Evolutionary conservation across 2,797 vertebrate species (phyloP).

Genomic region (Rhodeus uyekii): DNA sequence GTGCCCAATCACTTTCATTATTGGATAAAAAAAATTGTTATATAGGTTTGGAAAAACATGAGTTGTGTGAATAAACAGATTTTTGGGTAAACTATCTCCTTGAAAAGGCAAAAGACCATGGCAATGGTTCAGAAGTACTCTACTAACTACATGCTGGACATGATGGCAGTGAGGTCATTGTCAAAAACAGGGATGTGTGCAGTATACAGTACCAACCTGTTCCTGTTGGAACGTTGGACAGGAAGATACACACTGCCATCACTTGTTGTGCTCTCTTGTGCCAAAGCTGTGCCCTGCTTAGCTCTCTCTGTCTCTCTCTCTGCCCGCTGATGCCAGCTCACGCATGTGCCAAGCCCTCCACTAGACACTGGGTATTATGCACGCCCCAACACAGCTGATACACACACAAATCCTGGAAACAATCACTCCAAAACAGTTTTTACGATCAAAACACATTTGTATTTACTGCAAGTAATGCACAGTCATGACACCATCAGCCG

Average conservation of each 20-base stretch:
- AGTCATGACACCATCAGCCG: not conserved
- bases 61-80: not conserved
- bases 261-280: constrained; percentile 52
- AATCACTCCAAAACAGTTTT: constrained; percentile 21
- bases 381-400: constrained; percentile 48
- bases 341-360: constrained; percentile 56
- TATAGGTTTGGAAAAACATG: not conserved
- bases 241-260: constrained; percentile 55
- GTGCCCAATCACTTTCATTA: not conserved
- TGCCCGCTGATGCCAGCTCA: constrained; percentile 44
- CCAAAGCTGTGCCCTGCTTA: constrained; percentile 48
- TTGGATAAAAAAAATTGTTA: not conserved
- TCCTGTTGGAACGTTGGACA: constrained; percentile 54
- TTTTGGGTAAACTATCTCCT: not conserved
- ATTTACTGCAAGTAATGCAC: not conserved
- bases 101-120: not conserved
- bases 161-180: constrained; percentile 38
- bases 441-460: constrained; percentile 10
- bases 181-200: constrained; percentile 34
- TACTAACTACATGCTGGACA: constrained; percentile 3
- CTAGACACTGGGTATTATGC: constrained; percentile 52
- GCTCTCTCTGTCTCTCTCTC: constrained; percentile 31
- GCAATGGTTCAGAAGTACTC: not conserved
- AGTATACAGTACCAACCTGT: constrained; percentile 51
- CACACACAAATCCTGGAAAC: constrained; percentile 31